These are phyloP conservation scores for Lerema accius DNA, from an alignment of 1,140 invertebrate species.

Conservation along the genomic window DNA sequence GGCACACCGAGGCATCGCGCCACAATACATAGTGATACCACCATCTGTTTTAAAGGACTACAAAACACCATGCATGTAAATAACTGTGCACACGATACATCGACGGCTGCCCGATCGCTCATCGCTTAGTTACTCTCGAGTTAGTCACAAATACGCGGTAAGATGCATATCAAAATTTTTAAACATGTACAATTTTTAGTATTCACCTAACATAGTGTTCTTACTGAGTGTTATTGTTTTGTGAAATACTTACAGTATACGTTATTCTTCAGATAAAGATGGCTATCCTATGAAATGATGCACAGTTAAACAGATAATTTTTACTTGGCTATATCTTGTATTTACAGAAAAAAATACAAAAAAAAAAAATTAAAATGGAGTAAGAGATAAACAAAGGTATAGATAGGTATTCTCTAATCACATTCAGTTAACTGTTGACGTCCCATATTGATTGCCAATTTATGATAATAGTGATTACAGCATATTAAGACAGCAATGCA, in stretches of 20 bases:
- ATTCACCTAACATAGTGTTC: constrained; percentile 79
- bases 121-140: constrained; percentile 44
- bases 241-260: constrained; percentile 85
- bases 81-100: constrained; percentile 62
- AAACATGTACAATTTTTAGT: constrained; percentile 68
- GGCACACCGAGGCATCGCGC: constrained; percentile 52
- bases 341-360: constrained; percentile 74
- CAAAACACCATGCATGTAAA: constrained; percentile 73
- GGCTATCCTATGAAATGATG: constrained; percentile 87
- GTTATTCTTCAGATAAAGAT: constrained; percentile 84
- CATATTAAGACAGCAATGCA: constrained; percentile 47
- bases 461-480: constrained; percentile 1
- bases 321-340: constrained; percentile 82
- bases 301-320: constrained; percentile 87
- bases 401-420: constrained; percentile 11
- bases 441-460: constrained; percentile 18
- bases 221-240: constrained; percentile 81
- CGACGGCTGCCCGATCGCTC: constrained; percentile 49
- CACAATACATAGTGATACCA: constrained; percentile 58
- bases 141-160: constrained; percentile 64
- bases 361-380: constrained; percentile 52
- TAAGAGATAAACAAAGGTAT: constrained; percentile 45
- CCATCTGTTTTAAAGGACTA: constrained; percentile 68
- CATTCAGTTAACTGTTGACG: constrained; percentile 21
- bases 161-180: constrained; percentile 60